A percentile compares a stretch with the other conserved stretches of the same genome.
Evolutionary conservation across 2,113 vertebrate species (phyloP).

Genomic region (Mola mola): DNA sequence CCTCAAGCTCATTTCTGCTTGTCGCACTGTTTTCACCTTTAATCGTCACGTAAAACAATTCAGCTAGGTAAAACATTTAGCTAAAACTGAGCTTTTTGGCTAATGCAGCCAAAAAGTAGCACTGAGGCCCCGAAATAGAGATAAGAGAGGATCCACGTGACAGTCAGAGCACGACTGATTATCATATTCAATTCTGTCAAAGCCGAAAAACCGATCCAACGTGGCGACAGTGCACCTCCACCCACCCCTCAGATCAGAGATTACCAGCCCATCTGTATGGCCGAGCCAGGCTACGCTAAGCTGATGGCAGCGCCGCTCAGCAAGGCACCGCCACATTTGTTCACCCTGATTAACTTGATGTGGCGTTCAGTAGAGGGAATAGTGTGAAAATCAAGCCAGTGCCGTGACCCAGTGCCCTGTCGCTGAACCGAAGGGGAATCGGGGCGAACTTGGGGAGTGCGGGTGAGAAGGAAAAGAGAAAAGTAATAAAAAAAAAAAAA

Average conservation of each 20-base stretch:
- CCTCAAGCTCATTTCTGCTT: no score
- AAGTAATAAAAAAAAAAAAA: slow-evolving; percentile 16
- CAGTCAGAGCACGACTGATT: no score
- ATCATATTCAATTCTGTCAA: no score
- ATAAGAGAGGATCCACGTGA: no score
- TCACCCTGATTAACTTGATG: slow-evolving; percentile 86
- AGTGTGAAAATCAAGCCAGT: slow-evolving; percentile 81
- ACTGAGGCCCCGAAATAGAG: no score
- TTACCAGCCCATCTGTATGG: slow-evolving; percentile 80
- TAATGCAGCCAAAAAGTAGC: no score
- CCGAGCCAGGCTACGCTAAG: slow-evolving; percentile 68
- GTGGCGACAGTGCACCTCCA: neutral
- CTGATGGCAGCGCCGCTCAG: slow-evolving; percentile 74
- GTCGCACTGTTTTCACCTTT: slow-evolving; percentile 2
- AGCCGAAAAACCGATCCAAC: slow-evolving; percentile 4
- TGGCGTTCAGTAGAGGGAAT: slow-evolving; percentile 71
- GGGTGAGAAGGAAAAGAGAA: slow-evolving; percentile 35
- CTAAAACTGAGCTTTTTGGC: no score
- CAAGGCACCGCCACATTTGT: slow-evolving; percentile 73
- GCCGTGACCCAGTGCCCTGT: slow-evolving; percentile 79
- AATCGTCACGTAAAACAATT: no score
- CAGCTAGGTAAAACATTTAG: no score
- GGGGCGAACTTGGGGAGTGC: slow-evolving; percentile 57
- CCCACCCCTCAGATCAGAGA: slow-evolving; percentile 54
- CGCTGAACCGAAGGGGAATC: slow-evolving; percentile 72